Conservation (phyloP, 2,797 vertebrate genomes). For the Gorsachius magnificus region DNA sequence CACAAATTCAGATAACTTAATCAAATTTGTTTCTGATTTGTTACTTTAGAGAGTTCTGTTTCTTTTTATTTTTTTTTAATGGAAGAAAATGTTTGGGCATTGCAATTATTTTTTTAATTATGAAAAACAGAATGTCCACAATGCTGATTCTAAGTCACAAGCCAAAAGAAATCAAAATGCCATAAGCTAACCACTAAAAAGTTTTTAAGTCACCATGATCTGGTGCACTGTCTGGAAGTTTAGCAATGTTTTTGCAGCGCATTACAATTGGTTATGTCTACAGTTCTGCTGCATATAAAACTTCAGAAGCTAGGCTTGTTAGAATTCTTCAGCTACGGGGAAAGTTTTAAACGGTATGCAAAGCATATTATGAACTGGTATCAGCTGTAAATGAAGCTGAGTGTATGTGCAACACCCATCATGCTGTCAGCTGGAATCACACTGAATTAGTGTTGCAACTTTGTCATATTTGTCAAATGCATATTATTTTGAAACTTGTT, state of each 20-base stretch:
- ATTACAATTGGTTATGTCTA: neutral
- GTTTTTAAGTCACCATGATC: conserved; percentile 35
- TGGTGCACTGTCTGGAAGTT: conserved; percentile 32
- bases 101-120: conserved; percentile 8
- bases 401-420: neutral
- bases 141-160: conserved; percentile 17
- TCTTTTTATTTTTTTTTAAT: neutral
- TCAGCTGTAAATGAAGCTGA: conserved; percentile 22
- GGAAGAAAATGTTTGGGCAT: neutral
- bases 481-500: conserved; percentile 69
- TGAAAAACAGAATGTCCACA: neutral
- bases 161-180: conserved; percentile 31
- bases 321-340: conserved; percentile 3
- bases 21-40: conserved; percentile 19
- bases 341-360: conserved; percentile 18
- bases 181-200: conserved; percentile 7
- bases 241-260: conserved; percentile 25
- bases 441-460: conserved; percentile 40
- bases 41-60: neutral
- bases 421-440: conserved; percentile 20
- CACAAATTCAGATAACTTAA: neutral
- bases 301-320: neutral
- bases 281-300: neutral
- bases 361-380: conserved; percentile 4
- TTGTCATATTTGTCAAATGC: conserved; percentile 68